These are phyloP conservation scores for Selenia dentaria DNA, from an alignment of 2,888 invertebrate species.

Conservation along the genomic window DNA sequence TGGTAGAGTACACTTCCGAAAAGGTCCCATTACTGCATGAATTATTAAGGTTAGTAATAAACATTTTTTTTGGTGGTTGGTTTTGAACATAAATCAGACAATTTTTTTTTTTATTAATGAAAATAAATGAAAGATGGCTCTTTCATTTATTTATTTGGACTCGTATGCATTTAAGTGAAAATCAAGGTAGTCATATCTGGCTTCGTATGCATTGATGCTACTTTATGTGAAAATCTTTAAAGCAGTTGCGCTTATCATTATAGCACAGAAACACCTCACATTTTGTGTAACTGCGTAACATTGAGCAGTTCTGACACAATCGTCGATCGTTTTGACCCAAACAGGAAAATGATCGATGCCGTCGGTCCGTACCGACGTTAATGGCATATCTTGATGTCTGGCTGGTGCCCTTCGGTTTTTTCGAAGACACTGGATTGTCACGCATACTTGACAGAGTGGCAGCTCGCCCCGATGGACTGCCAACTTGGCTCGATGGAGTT, in stretches of 20 bases:
- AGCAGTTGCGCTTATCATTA: neutral
- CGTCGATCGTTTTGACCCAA: neutral
- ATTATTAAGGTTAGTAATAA: neutral
- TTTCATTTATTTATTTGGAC: neutral
- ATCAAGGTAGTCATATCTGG: neutral
- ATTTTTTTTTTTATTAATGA: neutral
- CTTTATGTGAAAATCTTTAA: neutral
- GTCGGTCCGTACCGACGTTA: neutral
- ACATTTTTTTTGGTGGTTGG: neutral
- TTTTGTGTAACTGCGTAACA: neutral
- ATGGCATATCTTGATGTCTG: neutral
- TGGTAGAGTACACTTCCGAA: no score
- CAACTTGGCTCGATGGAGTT: no score
- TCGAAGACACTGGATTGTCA: neutral
- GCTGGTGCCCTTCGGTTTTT: neutral
- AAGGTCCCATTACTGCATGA: neutral
- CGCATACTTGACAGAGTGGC: neutral
- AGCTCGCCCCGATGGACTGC: no score
- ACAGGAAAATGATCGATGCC: neutral
- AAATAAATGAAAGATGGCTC: neutral
- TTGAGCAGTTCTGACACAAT: neutral
- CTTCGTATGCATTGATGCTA: neutral
- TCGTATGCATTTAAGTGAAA: neutral
- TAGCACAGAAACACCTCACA: neutral
- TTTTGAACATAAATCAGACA: neutral